These are phyloP conservation scores for Nomada flava DNA, from an alignment of 2,888 invertebrate genomes.

Conservation along the genomic window DNA sequence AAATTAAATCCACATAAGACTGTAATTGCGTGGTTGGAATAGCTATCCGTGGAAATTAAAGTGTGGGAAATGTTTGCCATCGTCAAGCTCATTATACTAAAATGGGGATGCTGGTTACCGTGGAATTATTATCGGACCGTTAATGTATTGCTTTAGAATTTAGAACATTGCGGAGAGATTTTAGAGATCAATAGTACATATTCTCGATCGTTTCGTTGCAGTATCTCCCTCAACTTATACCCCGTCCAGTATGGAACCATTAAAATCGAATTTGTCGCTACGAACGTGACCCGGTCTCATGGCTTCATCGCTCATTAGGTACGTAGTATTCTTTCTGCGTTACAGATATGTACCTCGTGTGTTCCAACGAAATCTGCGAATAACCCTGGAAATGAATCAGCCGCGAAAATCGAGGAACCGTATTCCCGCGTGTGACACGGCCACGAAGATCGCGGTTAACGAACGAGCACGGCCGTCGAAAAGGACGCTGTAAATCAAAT, in stretches of 20 bases:
- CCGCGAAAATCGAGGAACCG: conserved; percentile 18
- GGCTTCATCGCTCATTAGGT: conserved; percentile 15
- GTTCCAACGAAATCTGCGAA: conserved; percentile 20
- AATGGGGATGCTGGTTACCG: too few species aligned
- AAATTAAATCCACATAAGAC: too few species aligned
- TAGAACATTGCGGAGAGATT: too few species aligned
- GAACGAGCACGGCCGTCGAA: conserved; percentile 51
- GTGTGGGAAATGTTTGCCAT: too few species aligned
- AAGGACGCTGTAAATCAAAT: conserved; percentile 59
- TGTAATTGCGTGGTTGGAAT: too few species aligned
- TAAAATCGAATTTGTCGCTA: conserved; percentile 3
- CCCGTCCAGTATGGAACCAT: background rate
- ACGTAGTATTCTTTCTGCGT: conserved; percentile 12
- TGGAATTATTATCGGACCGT: too few species aligned
- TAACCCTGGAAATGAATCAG: conserved; percentile 31
- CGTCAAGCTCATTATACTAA: too few species aligned
- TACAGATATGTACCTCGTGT: conserved; percentile 5
- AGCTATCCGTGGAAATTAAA: too few species aligned
- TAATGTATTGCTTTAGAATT: too few species aligned
- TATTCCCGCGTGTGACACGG: background rate
- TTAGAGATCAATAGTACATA: too few species aligned
- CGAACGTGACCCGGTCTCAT: background rate
- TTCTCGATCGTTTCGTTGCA: too few species aligned
- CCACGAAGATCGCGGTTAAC: conserved; percentile 35
- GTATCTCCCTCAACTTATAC: background rate